Percentiles rank a stretch among this genome's conserved stretches.
Evolutionary conservation across 2,888 invertebrate genomes (phyloP).

Genomic region (Tiphia femorata): DNA sequence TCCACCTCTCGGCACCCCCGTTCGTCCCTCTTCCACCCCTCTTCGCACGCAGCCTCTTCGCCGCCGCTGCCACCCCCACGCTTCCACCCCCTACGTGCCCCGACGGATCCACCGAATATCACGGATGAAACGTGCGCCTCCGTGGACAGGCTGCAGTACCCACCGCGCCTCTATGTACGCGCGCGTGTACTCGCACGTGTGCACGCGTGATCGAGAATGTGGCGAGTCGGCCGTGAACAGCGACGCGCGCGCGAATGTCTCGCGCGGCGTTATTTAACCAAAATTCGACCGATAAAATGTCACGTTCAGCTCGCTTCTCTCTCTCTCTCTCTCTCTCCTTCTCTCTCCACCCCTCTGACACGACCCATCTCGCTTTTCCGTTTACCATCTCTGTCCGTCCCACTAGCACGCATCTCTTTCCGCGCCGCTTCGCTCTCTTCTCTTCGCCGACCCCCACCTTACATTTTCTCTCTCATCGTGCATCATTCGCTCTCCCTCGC

Average conservation of each 20-base stretch:
- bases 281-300: constrained; percentile 56
- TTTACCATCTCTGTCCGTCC: background rate
- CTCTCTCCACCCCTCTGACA: constrained; percentile 12
- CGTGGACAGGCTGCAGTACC: no score
- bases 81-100: background rate
- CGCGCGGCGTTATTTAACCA: constrained; percentile 49
- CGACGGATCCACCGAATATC: background rate
- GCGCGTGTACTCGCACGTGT: constrained; percentile 42
- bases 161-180: constrained; percentile 44
- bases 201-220: constrained; percentile 10
- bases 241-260: constrained; percentile 19
- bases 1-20: constrained; percentile 37
- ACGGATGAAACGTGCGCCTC: no score
- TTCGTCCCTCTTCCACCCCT: constrained; percentile 31
- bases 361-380: no score
- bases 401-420: constrained; percentile 1
- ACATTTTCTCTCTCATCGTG: background rate
- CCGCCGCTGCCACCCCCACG: constrained; percentile 4
- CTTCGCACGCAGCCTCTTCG: constrained; percentile 1
- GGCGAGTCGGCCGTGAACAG: constrained; percentile 29
- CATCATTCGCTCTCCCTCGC: constrained; percentile 4
- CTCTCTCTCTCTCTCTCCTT: constrained; percentile 5
- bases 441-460: constrained; percentile 8
- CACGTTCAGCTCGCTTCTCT: constrained; percentile 22
- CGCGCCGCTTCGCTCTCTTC: constrained; percentile 8